phyloP scores from a whole-genome alignment of 2,888 invertebrate genomes.

The Brachyopa scutellaris region DNA sequence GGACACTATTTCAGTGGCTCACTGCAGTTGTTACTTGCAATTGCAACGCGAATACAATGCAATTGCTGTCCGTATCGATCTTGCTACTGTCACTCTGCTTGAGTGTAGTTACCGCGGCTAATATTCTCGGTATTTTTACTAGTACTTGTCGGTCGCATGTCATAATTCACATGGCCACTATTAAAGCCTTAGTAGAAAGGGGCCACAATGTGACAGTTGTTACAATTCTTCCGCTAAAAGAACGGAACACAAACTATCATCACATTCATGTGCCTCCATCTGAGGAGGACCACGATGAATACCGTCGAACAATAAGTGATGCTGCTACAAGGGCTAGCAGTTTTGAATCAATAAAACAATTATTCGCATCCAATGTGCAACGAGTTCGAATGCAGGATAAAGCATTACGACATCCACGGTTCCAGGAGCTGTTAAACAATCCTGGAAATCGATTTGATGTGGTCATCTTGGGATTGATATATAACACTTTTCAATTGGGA shows the following conservation, averaged over 20 bases:
- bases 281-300: constrained; percentile 10
- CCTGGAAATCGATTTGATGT: constrained; percentile 70
- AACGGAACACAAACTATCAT: constrained; percentile 76
- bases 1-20: not conserved
- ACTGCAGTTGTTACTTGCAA: not conserved
- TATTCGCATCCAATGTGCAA: constrained; percentile 23
- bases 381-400: constrained; percentile 43
- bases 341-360: constrained; percentile 37
- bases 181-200: constrained; percentile 77
- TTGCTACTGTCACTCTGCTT: not conserved
- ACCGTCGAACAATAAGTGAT: not conserved
- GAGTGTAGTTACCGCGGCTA: constrained; percentile 70
- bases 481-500: constrained; percentile 73
- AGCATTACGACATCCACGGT: constrained; percentile 38
- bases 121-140: constrained; percentile 79
- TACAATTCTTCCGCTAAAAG: constrained; percentile 75
- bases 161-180: constrained; percentile 79
- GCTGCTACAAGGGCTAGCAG: constrained; percentile 5
- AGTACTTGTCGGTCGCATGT: constrained; percentile 80
- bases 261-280: constrained; percentile 51
- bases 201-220: constrained; percentile 81
- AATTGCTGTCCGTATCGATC: not conserved
- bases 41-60: not conserved
- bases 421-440: constrained; percentile 63
- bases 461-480: constrained; percentile 70